phyloP scores from a whole-genome alignment of 2,888 invertebrate species.

The Coecobrya sp. region DNA sequence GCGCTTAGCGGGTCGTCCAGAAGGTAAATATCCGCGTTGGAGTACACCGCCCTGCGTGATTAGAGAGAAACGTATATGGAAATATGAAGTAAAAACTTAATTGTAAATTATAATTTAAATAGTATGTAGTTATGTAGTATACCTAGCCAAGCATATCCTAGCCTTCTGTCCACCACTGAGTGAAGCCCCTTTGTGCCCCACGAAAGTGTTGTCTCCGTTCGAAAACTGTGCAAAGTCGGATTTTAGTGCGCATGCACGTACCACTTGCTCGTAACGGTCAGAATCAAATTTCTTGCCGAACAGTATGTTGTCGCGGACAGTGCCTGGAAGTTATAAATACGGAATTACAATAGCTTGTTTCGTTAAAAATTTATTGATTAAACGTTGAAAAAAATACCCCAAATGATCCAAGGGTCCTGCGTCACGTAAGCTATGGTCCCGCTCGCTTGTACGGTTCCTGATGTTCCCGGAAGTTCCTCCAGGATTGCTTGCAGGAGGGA shows the following conservation, averaged over 20 bases:
- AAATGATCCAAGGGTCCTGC: background rate
- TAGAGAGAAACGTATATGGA: too few relatives aligned
- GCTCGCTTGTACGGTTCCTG: background rate
- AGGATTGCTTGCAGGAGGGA: background rate
- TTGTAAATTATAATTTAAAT: too few relatives aligned
- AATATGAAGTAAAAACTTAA: too few relatives aligned
- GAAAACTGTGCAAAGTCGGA: slow-evolving; percentile 90
- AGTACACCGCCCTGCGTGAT: slow-evolving; percentile 89
- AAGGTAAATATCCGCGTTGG: slow-evolving; percentile 88
- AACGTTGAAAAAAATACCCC: too few relatives aligned
- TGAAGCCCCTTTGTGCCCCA: slow-evolving; percentile 95
- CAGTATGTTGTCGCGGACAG: background rate
- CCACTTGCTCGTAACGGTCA: background rate
- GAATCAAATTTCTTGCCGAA: background rate
- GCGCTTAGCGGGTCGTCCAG: slow-evolving; percentile 89
- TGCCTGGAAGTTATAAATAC: too few relatives aligned
- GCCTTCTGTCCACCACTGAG: slow-evolving; percentile 96
- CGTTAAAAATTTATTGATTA: too few relatives aligned
- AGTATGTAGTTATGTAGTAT: slow-evolving; percentile 88
- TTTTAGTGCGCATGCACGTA: background rate
- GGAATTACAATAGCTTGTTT: too few relatives aligned
- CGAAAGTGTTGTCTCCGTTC: slow-evolving; percentile 94
- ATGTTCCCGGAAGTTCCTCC: background rate
- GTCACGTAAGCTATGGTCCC: background rate
- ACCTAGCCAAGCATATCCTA: slow-evolving; percentile 91